These are phyloP conservation scores for Ctenomys sociabilis DNA, from an alignment of 2,113 vertebrate genomes.

Conservation along the genomic window DNA sequence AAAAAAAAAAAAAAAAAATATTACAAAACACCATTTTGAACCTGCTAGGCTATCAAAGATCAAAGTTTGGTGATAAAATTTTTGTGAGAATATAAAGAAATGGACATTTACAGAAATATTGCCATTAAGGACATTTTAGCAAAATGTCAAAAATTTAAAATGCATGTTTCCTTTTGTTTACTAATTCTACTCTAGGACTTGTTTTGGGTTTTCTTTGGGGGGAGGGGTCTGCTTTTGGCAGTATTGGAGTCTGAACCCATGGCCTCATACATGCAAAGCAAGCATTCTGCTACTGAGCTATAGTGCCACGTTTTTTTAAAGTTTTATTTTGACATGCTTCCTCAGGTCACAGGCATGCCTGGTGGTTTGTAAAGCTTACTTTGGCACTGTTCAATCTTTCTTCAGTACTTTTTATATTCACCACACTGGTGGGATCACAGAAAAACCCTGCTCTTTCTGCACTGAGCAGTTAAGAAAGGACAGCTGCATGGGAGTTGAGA, in stretches of 20 bases:
- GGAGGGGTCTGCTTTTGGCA: not conserved
- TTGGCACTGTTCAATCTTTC: not conserved
- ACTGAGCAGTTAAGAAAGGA: not conserved
- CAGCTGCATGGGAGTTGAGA: not conserved
- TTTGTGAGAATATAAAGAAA: not conserved
- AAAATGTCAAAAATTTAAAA: conserved; percentile 50
- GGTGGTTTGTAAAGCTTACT: not conserved
- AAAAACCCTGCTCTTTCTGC: not conserved
- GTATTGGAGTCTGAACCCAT: not conserved
- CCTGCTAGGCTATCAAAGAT: not conserved
- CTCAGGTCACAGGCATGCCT: not conserved
- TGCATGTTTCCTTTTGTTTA: not conserved
- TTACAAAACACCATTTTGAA: not conserved
- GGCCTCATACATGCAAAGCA: not conserved
- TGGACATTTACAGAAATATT: not conserved
- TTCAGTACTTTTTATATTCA: not conserved
- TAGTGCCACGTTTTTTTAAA: not conserved
- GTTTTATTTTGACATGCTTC: not conserved
- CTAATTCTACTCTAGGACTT: not conserved
- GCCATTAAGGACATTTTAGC: not conserved
- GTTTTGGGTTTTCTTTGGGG: too few species aligned
- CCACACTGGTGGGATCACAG: not conserved
- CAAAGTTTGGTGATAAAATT: not conserved
- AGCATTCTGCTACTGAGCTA: not conserved
- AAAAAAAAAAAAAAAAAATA: too few species aligned